Evolutionary conservation across 2,888 invertebrate genomes (phyloP).

Genomic region (Epinotia ramella): DNA sequence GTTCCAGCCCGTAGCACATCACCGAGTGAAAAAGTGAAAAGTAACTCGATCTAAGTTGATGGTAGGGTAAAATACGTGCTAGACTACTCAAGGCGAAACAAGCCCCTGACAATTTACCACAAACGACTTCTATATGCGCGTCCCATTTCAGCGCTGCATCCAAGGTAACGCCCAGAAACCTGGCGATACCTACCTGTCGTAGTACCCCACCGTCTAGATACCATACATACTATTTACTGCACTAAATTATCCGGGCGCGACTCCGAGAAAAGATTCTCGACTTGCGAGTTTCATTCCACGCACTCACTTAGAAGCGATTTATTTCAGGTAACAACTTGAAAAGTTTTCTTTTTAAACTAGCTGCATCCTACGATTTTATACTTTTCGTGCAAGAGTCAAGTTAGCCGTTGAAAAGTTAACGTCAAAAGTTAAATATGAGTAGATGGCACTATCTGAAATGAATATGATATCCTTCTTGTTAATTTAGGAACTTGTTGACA

Average conservation of each 20-base stretch:
- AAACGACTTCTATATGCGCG: too few relatives aligned
- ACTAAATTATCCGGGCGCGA: background rate
- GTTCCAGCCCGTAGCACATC: too few relatives aligned
- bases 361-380: constrained; percentile 10
- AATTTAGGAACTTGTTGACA: too few relatives aligned
- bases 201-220: too few relatives aligned
- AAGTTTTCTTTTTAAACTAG: constrained; percentile 23
- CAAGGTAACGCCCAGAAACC: too few relatives aligned
- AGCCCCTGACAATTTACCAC: too few relatives aligned
- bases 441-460: background rate
- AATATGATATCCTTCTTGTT: background rate
- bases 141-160: too few relatives aligned
- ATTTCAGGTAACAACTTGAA: constrained; percentile 19
- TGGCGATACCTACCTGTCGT: too few relatives aligned
- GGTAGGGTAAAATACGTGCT: too few relatives aligned
- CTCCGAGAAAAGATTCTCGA: background rate
- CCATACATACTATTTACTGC: background rate
- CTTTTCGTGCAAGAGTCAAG: background rate
- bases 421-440: background rate
- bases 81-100: too few relatives aligned
- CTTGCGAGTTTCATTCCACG: constrained; percentile 10
- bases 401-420: background rate
- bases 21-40: too few relatives aligned
- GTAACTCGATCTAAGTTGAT: too few relatives aligned
- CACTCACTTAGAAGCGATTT: constrained; percentile 22